phyloP scores from a whole-genome alignment of 1,140 invertebrate genomes.

The Drosophila auraria region DNA sequence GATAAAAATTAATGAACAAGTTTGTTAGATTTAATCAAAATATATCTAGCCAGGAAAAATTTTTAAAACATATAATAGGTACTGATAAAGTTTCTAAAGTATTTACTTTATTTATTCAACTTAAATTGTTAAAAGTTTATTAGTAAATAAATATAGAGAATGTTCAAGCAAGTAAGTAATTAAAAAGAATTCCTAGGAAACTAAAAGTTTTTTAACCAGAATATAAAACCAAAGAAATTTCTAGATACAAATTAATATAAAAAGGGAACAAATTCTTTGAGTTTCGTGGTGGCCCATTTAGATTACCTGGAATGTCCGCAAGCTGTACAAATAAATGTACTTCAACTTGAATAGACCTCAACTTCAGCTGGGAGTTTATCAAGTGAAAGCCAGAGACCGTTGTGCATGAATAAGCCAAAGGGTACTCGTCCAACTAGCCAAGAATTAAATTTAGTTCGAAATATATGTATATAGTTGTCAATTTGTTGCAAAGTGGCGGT shows the following conservation, averaged over 20 bases:
- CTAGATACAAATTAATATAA: neutral
- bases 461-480: slow-evolving; percentile 31
- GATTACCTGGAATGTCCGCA: slow-evolving; percentile 14
- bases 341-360: slow-evolving; percentile 31
- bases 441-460: slow-evolving; percentile 30
- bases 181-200: neutral
- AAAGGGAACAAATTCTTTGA: neutral
- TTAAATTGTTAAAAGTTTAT: neutral
- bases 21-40: neutral
- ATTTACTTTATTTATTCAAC: neutral
- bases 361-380: slow-evolving; percentile 10
- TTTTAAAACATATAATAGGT: neutral
- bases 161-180: too few relatives aligned
- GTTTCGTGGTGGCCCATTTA: slow-evolving; percentile 31
- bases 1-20: neutral
- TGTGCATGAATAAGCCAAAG: slow-evolving; percentile 38
- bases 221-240: neutral
- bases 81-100: neutral
- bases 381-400: slow-evolving; percentile 17
- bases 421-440: slow-evolving; percentile 1
- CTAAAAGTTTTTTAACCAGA: too few relatives aligned
- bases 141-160: neutral
- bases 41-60: too few relatives aligned
- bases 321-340: slow-evolving; percentile 41
- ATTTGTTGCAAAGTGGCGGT: slow-evolving; percentile 39